Conservation (phyloP, 2,888 invertebrate genomes). For the Tribolium freemani region DNA sequence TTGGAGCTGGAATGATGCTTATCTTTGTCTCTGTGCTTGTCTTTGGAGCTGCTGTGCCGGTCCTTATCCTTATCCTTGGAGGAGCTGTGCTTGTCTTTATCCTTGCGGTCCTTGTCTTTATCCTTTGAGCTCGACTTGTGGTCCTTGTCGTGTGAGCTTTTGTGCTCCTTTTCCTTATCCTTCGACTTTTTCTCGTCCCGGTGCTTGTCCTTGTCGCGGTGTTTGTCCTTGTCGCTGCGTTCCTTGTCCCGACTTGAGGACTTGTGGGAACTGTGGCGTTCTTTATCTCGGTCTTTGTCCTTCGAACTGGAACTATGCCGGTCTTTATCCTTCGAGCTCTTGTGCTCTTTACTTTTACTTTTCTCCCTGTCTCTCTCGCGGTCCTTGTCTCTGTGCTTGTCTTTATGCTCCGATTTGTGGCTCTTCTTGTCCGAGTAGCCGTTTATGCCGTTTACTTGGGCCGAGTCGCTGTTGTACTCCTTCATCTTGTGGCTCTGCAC, state of each 20-base stretch:
- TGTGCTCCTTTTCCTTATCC: constrained; percentile 62
- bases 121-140: constrained; percentile 60
- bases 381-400: constrained; percentile 79
- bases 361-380: constrained; percentile 70
- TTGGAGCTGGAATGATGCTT: constrained; percentile 65
- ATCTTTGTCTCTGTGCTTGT: constrained; percentile 61
- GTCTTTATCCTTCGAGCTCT: constrained; percentile 63
- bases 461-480: constrained; percentile 62
- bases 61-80: constrained; percentile 64
- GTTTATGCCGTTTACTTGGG: constrained; percentile 84
- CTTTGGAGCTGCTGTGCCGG: constrained; percentile 66
- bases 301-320: constrained; percentile 63
- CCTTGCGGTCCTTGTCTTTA: constrained; percentile 64
- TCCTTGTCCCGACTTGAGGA: constrained; percentile 54
- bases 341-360: constrained; percentile 59
- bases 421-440: constrained; percentile 76
- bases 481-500: constrained; percentile 52
- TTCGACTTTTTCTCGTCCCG: constrained; percentile 64
- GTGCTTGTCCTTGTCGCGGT: constrained; percentile 62
- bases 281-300: constrained; percentile 64
- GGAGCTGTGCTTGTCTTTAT: constrained; percentile 54
- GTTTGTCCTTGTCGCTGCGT: constrained; percentile 62
- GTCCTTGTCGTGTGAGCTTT: constrained; percentile 57
- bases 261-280: constrained; percentile 52
- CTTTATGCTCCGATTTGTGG: constrained; percentile 74